Evolutionary conservation across 92 coral and sea anemone genomes (phyloP).

Genomic region (Parazoanthus darwini): DNA sequence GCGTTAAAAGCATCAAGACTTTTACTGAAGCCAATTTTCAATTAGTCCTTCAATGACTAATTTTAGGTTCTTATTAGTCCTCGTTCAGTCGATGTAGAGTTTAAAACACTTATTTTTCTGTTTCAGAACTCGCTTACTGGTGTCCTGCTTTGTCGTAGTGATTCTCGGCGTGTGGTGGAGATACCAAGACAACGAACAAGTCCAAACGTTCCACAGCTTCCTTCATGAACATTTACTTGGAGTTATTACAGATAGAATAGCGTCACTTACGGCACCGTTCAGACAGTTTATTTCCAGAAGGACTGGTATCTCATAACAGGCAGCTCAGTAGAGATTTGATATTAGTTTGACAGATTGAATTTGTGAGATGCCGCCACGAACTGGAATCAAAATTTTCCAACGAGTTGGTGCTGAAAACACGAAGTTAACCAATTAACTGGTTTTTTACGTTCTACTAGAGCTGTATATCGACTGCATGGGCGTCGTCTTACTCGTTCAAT

Average conservation of each 20-base stretch:
- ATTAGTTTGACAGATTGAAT: neutral
- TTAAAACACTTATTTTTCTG: neutral
- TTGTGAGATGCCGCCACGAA: neutral
- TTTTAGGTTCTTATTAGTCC: neutral
- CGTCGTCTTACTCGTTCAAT: neutral
- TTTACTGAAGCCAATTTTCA: too few relatives aligned
- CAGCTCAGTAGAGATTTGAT: neutral
- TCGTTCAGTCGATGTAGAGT: neutral
- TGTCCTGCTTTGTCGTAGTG: conserved; percentile 18
- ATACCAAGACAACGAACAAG: conserved; percentile 32
- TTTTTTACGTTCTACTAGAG: neutral
- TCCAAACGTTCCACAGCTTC: conserved; percentile 25
- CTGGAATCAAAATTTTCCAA: neutral
- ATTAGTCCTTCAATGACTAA: too few relatives aligned
- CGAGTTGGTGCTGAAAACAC: neutral
- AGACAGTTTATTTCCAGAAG: conserved; percentile 18
- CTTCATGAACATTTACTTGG: conserved; percentile 6
- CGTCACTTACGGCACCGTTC: conserved; percentile 13
- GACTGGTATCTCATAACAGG: conserved; percentile 9
- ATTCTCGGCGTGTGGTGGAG: conserved; percentile 36
- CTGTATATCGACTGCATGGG: neutral
- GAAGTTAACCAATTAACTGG: neutral
- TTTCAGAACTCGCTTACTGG: conserved; percentile 36
- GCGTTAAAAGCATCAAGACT: too few relatives aligned
- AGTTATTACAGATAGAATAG: conserved; percentile 16